Percentiles rank a stretch among this genome's conserved stretches.
phyloP scores from a whole-genome alignment of 2,888 invertebrate species.

The Hypselothyrea guttata region DNA sequence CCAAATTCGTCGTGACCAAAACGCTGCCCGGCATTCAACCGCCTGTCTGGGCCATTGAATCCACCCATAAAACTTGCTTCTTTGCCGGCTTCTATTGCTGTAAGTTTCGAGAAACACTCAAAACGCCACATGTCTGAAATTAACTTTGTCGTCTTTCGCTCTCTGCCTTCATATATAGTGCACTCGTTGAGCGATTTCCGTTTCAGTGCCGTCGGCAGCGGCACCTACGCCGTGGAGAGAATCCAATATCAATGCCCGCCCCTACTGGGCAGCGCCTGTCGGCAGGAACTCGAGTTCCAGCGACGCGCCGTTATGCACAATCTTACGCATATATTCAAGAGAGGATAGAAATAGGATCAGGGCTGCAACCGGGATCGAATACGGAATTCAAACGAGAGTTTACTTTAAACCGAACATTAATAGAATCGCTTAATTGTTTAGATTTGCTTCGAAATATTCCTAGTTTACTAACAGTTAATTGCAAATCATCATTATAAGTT shows the following conservation, averaged over 20 bases:
- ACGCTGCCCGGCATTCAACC: constrained; percentile 81
- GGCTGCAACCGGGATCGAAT: too few relatives aligned
- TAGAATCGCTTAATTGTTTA: too few relatives aligned
- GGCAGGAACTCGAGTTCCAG: constrained; percentile 83
- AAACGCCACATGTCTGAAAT: background rate
- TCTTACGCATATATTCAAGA: constrained; percentile 75
- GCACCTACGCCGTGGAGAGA: constrained; percentile 84
- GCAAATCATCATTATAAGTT: too few relatives aligned
- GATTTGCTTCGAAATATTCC: too few relatives aligned
- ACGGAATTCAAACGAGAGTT: too few relatives aligned
- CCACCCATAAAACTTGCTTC: constrained; percentile 86
- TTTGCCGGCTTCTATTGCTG: constrained; percentile 84
- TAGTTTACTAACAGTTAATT: too few relatives aligned
- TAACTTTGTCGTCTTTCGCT: constrained; percentile 33
- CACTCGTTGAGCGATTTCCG: constrained; percentile 85
- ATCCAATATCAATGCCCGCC: constrained; percentile 86
- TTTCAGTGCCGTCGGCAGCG: constrained; percentile 83
- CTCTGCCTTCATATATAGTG: constrained; percentile 82
- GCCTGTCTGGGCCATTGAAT: constrained; percentile 84
- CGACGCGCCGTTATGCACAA: constrained; percentile 81
- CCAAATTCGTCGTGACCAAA: constrained; percentile 85
- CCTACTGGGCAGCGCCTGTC: constrained; percentile 84
- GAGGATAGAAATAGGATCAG: constrained; percentile 5
- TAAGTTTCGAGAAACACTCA: constrained; percentile 81
- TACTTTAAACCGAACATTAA: too few relatives aligned